Base-by-base conservation (phyloP, 2,888 invertebrate genomes). In the Dromius quadrimaculatus region DNA sequence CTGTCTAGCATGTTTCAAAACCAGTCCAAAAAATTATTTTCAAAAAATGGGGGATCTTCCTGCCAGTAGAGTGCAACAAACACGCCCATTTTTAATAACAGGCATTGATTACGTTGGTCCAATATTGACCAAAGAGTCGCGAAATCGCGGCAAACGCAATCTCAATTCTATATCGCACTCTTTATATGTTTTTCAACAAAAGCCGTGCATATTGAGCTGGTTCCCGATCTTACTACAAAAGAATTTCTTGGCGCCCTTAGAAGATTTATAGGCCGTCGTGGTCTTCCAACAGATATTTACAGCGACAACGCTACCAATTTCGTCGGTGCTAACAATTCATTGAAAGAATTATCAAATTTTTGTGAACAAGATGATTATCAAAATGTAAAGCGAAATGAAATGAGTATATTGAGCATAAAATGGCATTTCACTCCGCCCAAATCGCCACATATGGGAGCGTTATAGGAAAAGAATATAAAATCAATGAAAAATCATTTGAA, bases 51-150 rank as follows among this genome's bases (percentile, higher is more conserved):
- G 38, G n/a, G 13, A 38, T n/a, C 38, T 38, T 38, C 38, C 38
- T n/a, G 54, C 71, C 9, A 28, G 4, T n/a, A 36, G 64, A 45
- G 11, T 22, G 2, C 8, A 5, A 8, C 64, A 43, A 2, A 28
- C 64, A 13, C 45, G 43, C 2, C 23, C 28, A 19, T 64, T 64
- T 28, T 2, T 15, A 2, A 15, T 45, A 23, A 20, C 45, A n/a
- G 64, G 64, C 8, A 11, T 64, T 9, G 45, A 64, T 45, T 64
- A 64, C 28, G 64, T 45, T 11, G 64, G 64, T n/a, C 64, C 64
- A 4, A 9, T 64, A 5, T 4, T 0, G 9, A 15, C 47, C 2
- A 64, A 23, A 15, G 17, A 20, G 4, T 45, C 19, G 22, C 36
- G 47, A 15, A 22, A 45, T 2, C 64, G 64, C 2, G 47, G 13